A percentile compares a stretch with the other conserved stretches of the same genome.
phyloP scores from a whole-genome alignment of 2,797 vertebrate species.

The Sparus aurata region DNA sequence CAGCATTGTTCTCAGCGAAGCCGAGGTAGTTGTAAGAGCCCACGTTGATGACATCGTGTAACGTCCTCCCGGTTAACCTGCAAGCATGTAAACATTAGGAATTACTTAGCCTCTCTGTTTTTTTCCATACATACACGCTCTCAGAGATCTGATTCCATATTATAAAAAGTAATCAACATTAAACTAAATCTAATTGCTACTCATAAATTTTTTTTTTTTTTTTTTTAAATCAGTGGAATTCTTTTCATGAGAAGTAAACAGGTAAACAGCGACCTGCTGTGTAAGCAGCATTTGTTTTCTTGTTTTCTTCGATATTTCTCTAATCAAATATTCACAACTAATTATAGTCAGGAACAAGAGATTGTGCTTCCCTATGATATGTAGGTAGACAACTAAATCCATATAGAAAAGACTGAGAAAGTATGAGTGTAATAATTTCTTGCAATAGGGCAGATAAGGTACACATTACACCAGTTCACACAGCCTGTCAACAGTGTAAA shows the following conservation, averaged over 20 bases:
- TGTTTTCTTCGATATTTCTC: not conserved
- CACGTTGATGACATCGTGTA: slow-evolving; percentile 95
- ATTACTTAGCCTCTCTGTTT: slow-evolving; percentile 10
- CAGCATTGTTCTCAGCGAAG: slow-evolving; percentile 89
- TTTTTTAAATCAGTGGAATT: slow-evolving; percentile 9
- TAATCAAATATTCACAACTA: slow-evolving; percentile 27
- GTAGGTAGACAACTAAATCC: not conserved
- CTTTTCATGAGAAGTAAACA: slow-evolving; percentile 11
- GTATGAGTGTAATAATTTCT: not conserved
- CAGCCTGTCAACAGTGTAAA: not conserved
- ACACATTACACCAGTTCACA: not conserved
- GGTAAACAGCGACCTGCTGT: slow-evolving; percentile 12
- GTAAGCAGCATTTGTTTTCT: slow-evolving; percentile 4
- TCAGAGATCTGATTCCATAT: slow-evolving; percentile 19
- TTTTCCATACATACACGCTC: not conserved
- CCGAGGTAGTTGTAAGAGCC: slow-evolving; percentile 98
- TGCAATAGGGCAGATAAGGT: slow-evolving; percentile 5
- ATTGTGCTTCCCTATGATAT: not conserved
- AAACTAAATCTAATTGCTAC: slow-evolving; percentile 40
- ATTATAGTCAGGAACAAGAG: slow-evolving; percentile 12
- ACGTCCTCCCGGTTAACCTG: slow-evolving; percentile 92
- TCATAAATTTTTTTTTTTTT: slow-evolving; percentile 19
- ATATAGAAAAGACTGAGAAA: not conserved
- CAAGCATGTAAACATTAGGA: slow-evolving; percentile 42
- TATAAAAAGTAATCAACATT: slow-evolving; percentile 43